Base-by-base conservation (phyloP, 2,113 vertebrate genomes). In the Centrocercus urophasianus region DNA sequence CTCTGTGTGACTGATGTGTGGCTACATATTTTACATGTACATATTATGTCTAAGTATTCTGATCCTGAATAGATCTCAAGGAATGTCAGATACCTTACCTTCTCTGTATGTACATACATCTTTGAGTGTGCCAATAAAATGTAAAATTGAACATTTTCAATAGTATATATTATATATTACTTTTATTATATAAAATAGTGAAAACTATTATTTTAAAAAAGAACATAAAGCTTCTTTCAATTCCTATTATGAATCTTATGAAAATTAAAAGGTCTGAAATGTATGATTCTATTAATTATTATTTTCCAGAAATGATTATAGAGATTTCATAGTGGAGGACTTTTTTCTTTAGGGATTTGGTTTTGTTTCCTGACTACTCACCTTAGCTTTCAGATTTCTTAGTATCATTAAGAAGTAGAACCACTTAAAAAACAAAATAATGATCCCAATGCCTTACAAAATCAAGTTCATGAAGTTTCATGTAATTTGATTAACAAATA, bases 81-180 rank as follows among this genome's bases (percentile, higher is more conserved):
- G 36, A 63, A 6, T 13, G 6, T 40, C 64, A 42, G 2, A 83
- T 19, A 8, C 1, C 3, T 2, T 0, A 4, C 3, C 8, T 43
- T 52, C 45, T 83, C 10, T 43, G 5, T n/a, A 10, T 32, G 2
- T 42, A 11, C 2, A 1, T 1, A 61, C 11, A 56, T 1, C 4
- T 43, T 77, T 40, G n/a, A 63, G 1, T 15, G 6, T 64, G 57
- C 16, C 40, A 52, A 50, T 28, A 65, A 67, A 81, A 59, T 20
- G 2, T 4, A 32, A n/a, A 74, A 45, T 2, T 9, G 3, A 73
- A 43, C 15, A 25, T 48, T 77, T 84, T 24, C 30, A 48, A 36
- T n/a, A 13, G n/a, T 43, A 90, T 42, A 42, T 42, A 42, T 42
- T 42, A 42, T 42, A 42, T 42, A 42, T 42, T 42, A 42, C 16